Percentiles rank a stretch among this genome's conserved stretches.
These are phyloP conservation scores for Carassius carassius DNA, from an alignment of 2,113 vertebrate genomes.

Conservation along the genomic window DNA sequence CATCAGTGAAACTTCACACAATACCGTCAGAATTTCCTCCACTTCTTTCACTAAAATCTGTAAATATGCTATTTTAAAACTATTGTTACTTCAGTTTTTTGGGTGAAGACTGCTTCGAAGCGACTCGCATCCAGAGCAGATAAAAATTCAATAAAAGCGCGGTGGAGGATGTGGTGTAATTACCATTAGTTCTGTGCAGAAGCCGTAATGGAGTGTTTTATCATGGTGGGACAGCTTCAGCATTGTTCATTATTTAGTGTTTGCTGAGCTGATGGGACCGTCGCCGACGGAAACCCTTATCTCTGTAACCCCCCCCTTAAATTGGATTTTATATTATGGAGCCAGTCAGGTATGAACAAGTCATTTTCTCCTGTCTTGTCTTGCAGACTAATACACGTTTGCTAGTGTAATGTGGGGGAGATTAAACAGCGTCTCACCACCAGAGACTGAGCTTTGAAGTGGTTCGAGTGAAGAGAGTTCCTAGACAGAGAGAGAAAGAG, in stretches of 20 bases:
- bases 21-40: conserved; percentile 25
- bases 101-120: conserved; percentile 62
- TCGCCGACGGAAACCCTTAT: conserved; percentile 83
- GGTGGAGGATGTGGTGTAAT: conserved; percentile 85
- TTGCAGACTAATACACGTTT: conserved; percentile 77
- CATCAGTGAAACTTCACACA: conserved; percentile 39
- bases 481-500: conserved; percentile 39
- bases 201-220: conserved; percentile 90
- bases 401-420: conserved; percentile 70
- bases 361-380: conserved; percentile 88
- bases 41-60: conserved; percentile 26
- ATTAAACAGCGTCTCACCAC: conserved; percentile 68
- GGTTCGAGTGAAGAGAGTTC: conserved; percentile 40
- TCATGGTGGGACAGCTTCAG: conserved; percentile 84
- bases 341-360: conserved; percentile 92
- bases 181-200: conserved; percentile 89
- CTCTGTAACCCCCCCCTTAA: conserved; percentile 84
- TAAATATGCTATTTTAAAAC: conserved; percentile 57
- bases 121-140: conserved; percentile 71
- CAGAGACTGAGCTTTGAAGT: conserved; percentile 55
- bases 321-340: conserved; percentile 95
- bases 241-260: conserved; percentile 95
- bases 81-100: conserved; percentile 54
- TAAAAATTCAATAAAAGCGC: conserved; percentile 92
- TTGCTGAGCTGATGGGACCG: conserved; percentile 90